Percentiles rank a stretch among this genome's conserved stretches.
These are phyloP conservation scores for Mesitornis unicolor DNA, from an alignment of 2,113 vertebrate species.

Conservation along the genomic window DNA sequence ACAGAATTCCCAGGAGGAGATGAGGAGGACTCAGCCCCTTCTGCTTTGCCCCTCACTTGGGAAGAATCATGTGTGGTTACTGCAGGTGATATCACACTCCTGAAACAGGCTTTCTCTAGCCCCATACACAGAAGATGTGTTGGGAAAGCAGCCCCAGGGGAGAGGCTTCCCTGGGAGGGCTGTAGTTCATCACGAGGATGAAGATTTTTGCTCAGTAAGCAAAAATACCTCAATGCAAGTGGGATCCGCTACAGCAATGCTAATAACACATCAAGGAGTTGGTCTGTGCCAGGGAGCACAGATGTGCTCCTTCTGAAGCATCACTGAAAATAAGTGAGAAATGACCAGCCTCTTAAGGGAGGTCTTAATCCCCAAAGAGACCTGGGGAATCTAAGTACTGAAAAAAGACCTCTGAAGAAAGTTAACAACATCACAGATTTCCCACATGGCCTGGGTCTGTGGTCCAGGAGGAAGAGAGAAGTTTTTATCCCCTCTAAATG, in stretches of 20 bases:
- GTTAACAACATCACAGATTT: background rate
- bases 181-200: background rate
- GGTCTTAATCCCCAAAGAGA: background rate
- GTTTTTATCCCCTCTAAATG: background rate
- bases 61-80: background rate
- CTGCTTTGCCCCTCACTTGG: background rate
- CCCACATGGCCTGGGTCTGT: background rate
- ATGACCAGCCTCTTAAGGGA: background rate
- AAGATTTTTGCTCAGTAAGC: background rate
- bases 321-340: background rate
- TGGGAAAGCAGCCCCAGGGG: background rate
- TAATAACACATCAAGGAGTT: background rate
- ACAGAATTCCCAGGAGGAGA: background rate
- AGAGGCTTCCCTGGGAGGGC: background rate
- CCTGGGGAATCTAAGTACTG: background rate
- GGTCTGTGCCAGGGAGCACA: background rate
- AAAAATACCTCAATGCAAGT: background rate
- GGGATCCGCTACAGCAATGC: background rate
- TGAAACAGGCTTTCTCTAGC: background rate
- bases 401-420: background rate
- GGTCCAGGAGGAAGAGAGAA: background rate
- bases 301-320: background rate
- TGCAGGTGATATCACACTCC: background rate
- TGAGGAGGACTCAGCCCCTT: background rate
- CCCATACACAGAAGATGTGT: background rate